Evolutionary conservation across 1,140 invertebrate species (phyloP).

Genomic region (Brachionus sp.): DNA sequence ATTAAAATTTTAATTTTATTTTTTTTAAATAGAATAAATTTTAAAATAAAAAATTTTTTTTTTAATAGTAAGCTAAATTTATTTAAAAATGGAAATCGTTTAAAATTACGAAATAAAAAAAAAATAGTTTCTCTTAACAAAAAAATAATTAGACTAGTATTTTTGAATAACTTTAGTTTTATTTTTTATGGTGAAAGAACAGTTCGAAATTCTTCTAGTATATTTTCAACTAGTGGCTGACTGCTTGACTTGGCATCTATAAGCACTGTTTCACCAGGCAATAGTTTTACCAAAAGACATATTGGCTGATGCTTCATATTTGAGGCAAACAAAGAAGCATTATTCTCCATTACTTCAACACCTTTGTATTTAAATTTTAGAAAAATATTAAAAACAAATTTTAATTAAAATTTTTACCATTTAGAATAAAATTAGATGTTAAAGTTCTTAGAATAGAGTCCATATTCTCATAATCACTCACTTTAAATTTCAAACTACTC

Average conservation of each 20-base stretch:
- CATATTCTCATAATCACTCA: neutral
- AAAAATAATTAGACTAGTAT: slow-evolving; percentile 2
- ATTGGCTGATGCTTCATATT: slow-evolving; percentile 37
- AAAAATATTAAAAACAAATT: neutral
- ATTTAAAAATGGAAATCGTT: neutral
- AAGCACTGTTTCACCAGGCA: neutral
- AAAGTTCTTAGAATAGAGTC: neutral
- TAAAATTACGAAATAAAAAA: slow-evolving; percentile 12
- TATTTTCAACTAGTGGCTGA: slow-evolving; percentile 6
- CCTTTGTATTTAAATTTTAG: neutral
- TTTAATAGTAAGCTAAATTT: neutral
- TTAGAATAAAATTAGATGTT: slow-evolving; percentile 6
- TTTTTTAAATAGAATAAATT: neutral
- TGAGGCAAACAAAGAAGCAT: neutral
- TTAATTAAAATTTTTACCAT: neutral
- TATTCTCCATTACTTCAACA: slow-evolving; percentile 5
- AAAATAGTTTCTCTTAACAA: neutral
- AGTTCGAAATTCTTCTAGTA: slow-evolving; percentile 31
- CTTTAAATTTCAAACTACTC: neutral
- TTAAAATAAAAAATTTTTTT: neutral
- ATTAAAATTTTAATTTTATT: neutral
- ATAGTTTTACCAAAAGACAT: slow-evolving; percentile 9
- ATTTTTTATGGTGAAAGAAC: neutral
- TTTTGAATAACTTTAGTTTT: neutral
- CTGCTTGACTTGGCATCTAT: slow-evolving; percentile 31